Evolutionary conservation across 1,140 invertebrate species (phyloP).

Genomic region (Leptopilina boulardi): DNA sequence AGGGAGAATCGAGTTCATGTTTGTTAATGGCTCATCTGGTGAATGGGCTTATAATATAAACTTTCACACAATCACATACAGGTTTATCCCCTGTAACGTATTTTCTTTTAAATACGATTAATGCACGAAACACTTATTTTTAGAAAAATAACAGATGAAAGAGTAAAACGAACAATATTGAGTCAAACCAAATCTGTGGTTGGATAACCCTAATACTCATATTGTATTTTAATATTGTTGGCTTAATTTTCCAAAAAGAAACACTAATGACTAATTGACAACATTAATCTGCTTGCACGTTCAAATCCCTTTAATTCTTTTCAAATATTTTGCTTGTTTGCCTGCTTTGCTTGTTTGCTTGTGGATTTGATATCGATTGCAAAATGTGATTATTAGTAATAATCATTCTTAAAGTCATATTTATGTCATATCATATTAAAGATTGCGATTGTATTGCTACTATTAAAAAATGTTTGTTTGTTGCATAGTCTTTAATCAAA

Average conservation of each 20-base stretch:
- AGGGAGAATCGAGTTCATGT: not conserved
- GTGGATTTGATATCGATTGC: slow-evolving; percentile 33
- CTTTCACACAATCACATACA: no score
- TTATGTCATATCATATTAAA: slow-evolving; percentile 22
- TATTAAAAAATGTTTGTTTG: not conserved
- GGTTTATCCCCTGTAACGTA: not conserved
- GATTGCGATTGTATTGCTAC: not conserved
- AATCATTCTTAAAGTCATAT: slow-evolving; percentile 34
- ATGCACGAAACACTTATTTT: not conserved
- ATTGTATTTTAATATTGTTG: not conserved
- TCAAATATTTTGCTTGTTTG: slow-evolving; percentile 23
- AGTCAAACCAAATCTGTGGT: not conserved
- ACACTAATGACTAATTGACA: not conserved
- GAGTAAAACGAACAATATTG: not conserved
- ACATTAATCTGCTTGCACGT: not conserved
- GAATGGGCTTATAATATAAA: not conserved
- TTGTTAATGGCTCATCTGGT: not conserved
- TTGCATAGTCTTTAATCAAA: not conserved
- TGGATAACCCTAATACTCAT: not conserved
- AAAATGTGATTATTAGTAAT: not conserved
- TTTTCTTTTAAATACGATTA: not conserved
- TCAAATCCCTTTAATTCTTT: not conserved
- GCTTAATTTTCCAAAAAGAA: not conserved
- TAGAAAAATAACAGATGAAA: not conserved
- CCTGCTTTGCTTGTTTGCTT: slow-evolving; percentile 50